Base-by-base conservation (phyloP, 2,113 vertebrate genomes). In the Corythoichthys intestinalis region DNA sequence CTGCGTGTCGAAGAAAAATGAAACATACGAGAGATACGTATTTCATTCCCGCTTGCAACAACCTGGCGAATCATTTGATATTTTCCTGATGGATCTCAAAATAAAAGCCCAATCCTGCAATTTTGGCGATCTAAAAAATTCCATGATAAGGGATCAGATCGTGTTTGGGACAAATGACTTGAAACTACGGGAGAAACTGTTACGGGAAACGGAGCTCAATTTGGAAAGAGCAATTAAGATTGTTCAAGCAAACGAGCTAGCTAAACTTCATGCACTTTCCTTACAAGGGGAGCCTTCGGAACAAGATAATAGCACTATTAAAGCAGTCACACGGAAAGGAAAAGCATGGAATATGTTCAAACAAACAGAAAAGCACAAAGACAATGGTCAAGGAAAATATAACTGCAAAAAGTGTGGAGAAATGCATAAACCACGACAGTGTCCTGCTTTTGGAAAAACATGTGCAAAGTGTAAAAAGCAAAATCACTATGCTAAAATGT, bases 31-130 rank as follows among this genome's bases (percentile, higher is more conserved):
- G 17, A 53, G 58, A 7, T 70, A 70, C 37, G 48, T 60, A 14
- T 61, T 50, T 52, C n/a, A 44, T 4, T 69, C 56, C 37, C 15
- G 35, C 17, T 6, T 70, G 10, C 68, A 70, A 17, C 58, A 62
- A 3, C 58, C 49, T 20, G 68, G 68, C 41, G 68, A 61, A 47
- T 62, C 58, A 52, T 61, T 62, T 62, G 67, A 70, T 28, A 38
- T 3, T 41, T 70, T 61, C 50, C 12, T 70, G 14, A 52, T 35
- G 1, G 46, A 70, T 15, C 67, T 70, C 34, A 70, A 70, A 35
- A 50, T 70, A 14, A 52, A 70, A 28, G 68, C 58, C 4, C 57
- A 70, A 44, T 49, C 68, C 13, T 70, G 57, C 14, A 37, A 70
- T 38, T 62, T 62, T 8, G 47, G 37, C 3, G 14, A 50, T 62